Base-by-base conservation (phyloP, 1,140 invertebrate species). In the Lepidurus arcticus region DNA sequence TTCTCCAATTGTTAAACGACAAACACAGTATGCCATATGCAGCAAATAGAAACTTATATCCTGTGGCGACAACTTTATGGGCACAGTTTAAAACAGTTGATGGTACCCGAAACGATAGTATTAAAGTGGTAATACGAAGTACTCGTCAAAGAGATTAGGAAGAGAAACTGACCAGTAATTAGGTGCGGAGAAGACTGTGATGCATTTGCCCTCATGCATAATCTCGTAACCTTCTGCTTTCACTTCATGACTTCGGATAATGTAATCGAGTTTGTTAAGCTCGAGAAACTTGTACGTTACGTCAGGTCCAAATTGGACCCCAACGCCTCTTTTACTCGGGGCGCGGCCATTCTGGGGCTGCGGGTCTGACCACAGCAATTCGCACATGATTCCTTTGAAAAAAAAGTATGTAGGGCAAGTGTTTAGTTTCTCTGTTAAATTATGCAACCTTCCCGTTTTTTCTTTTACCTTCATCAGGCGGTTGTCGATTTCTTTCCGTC, bases 301-400 rank as follows among this genome's bases (percentile, higher is more conserved):
- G 85, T 99, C 97, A 0, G 98, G 98, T 8, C 98, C 98, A 88
- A 99, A 99, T 86, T 99, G 97, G 82, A 97, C 92, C 26, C 97
- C 98, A 7, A 99, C 96, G 3, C 98, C 98, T 79, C 98, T 90
- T 86, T 98, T 99, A 80, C 96, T 98, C 0, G 95, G 93, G 1
- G 94, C 90, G 47, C 94, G 87, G 0, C 98, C 98, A 74, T 84
- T 82, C 84, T 92, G 90, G 9, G 92, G 91, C 84, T 98, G 97
- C 0, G 98, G 98, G 88, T 99, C 98, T 1, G 96, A 98, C 98
- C 98, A 99, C 9, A 99, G 87, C 75, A 99, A 86, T 84, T 99
- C 97, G 84, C 96, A 99, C 97, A 99, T 99, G 53, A 94, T 86
- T 80, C 93, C 88, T 88, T 78, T 10, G 45, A 65, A 21, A 65